Evolutionary conservation across 2,888 invertebrate species (phyloP), one percentile per base, ranked within the genome.

Genomic region (Drosophila silvestris): DNA sequence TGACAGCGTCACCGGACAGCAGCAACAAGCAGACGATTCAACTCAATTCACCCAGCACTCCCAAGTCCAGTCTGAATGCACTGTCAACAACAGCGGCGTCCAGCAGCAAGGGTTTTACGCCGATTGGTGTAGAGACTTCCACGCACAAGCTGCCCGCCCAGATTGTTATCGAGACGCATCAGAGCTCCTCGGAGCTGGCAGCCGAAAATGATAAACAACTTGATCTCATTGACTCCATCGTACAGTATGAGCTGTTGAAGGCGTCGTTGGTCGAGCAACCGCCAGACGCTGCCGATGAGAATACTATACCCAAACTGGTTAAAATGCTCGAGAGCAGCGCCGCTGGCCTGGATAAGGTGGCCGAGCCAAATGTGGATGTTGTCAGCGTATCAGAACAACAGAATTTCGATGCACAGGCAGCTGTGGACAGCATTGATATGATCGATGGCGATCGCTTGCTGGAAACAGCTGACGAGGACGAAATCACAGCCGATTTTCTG

Each of bases 401-500:
- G 26, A 62, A 28, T 32, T 76, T 65, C 1, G 44, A 56, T 54
- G 22, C 39, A 32, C 69, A 9, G 10, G 3, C 41, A 30, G 16
- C 52, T 16, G 60, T 72, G 32, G 89, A 91, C 52, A 85, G 82
- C 30, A 91, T 93, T 47, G 92, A 93, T 68, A 91, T 93, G 28
- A 47, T 47, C 22, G 75, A 81, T 56, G 90, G 83, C 75, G 90
- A 89, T 16, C 91, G 86, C 5, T 78, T 93, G 32, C 66, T 93
- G 56, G 91, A 91, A 35, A 95, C 95, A n/a, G 95, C 96, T 83
- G 95, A 95, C 77, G 95, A 82, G 51, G 85, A 96, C 91, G 95
- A 95, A 33, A 94, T 96, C 60, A 95, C 96, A 1, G 96, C 96
- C 80, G 96, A 96, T 92, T 94, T 96, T 77, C 92, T 96, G 47